Percentiles rank a stretch among this genome's conserved stretches.
Evolutionary conservation across 2,797 vertebrate genomes (phyloP).

Genomic region (Trematomus bernacchii): DNA sequence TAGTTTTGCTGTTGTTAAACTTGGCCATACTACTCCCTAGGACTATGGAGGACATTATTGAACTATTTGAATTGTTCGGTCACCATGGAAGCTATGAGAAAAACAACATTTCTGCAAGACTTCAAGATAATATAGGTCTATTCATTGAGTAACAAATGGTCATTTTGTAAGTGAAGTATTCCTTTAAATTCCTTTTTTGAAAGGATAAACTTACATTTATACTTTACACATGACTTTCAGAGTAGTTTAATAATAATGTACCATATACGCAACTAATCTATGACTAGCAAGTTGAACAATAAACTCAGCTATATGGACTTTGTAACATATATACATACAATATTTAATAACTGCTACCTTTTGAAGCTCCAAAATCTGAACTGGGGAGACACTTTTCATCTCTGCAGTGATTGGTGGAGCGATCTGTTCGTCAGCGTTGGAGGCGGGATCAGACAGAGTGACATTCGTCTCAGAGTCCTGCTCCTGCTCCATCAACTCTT

Average conservation of each 20-base stretch:
- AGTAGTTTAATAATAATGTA: not conserved
- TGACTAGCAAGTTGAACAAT: not conserved
- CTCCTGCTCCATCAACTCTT: conserved; percentile 83
- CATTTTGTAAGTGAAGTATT: no score
- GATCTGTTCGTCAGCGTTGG: conserved; percentile 42
- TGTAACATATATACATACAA: not conserved
- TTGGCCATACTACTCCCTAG: no score
- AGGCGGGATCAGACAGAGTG: conserved; percentile 42
- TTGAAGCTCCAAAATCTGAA: conserved; percentile 89
- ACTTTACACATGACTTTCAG: not conserved
- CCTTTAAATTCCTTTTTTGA: not conserved
- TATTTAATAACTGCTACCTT: conserved; percentile 85
- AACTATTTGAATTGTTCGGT: no score
- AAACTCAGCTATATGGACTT: not conserved
- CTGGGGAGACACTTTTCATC: conserved; percentile 78
- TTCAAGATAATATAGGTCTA: no score
- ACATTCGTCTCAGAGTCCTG: conserved; percentile 60
- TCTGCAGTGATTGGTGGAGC: conserved; percentile 80
- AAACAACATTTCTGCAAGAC: no score
- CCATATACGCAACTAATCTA: not conserved
- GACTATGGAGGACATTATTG: no score
- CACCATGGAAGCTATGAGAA: no score
- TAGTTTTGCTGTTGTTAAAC: no score
- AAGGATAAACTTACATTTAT: not conserved
- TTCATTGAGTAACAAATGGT: no score